Evolutionary conservation across 2,113 vertebrate species (phyloP).

Genomic region (Tricholaema leucomelas): DNA sequence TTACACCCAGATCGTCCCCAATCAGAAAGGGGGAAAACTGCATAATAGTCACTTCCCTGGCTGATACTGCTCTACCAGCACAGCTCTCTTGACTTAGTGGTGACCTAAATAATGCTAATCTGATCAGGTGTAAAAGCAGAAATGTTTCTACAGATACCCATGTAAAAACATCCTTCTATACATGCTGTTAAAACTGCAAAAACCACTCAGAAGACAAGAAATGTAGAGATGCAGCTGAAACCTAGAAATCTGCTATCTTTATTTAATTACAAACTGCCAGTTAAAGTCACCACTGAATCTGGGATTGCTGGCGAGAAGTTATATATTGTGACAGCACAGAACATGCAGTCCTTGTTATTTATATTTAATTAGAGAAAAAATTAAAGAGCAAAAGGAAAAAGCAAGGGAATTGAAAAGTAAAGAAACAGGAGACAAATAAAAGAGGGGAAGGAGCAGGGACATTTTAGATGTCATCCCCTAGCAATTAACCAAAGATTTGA

Average conservation of each 20-base stretch:
- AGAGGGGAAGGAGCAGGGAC: not conserved
- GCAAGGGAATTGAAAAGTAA: not conserved
- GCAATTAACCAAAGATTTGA: conserved; percentile 47
- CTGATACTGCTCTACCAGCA: not conserved
- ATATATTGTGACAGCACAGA: conserved; percentile 28
- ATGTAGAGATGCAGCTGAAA: not conserved
- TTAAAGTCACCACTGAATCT: not conserved
- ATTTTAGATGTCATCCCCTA: conserved; percentile 11
- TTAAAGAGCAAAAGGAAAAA: not conserved
- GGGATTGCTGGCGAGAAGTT: not conserved
- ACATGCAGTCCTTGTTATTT: conserved; percentile 47
- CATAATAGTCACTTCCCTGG: not conserved
- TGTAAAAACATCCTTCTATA: not conserved
- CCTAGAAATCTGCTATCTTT: not conserved
- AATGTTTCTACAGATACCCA: not conserved
- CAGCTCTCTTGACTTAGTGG: not conserved
- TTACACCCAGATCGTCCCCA: not conserved
- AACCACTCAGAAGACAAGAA: not conserved
- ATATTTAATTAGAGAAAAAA: conserved; percentile 42
- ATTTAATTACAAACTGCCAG: conserved; percentile 24
- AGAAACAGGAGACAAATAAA: not conserved
- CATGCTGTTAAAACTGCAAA: not conserved
- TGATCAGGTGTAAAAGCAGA: conserved; percentile 7
- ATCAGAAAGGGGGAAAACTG: not conserved
- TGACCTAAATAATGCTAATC: conserved; percentile 31